Base-by-base conservation (phyloP, 2,888 invertebrate genomes). In the Oxystoma pomonae region DNA sequence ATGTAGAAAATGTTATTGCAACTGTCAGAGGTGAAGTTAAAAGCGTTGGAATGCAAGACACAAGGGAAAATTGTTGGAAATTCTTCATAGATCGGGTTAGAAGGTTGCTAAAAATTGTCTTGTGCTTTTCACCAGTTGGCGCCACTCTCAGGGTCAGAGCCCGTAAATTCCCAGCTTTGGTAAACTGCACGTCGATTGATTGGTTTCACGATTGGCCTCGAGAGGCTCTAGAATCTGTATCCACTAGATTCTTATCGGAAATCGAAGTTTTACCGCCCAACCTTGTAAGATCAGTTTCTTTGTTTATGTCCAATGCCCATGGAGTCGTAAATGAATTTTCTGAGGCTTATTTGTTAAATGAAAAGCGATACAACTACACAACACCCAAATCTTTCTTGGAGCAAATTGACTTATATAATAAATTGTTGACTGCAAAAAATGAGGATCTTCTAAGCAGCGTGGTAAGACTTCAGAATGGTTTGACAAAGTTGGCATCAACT, bases 181-280 rank as follows among this genome's bases (percentile, higher is more conserved):
- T 94, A 16, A 97, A 93, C 81, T 95, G 95, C 76, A 94, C 96
- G 0, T 88, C 92, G 16, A 96, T 97, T 69, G 90, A 97, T 80
- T 97, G 97, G 96, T 97, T 97, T 81, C 96, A 97, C 77, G 94
- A 96, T 76, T 98, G 97, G 97, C 97, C 97, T 0, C 86, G 87
- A 74, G 91, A 95, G 76, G 97, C 97, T 22, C 81, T 98, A 72
- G 86, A 90, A 67, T 95, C 95, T 49, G 97, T 98, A 1, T 94
- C 96, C 12, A 84, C 84, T 69, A 83, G 91, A 65, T 97, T 97
- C 78, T 82, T 96, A 35, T 82, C 87, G 3, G 90, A 92, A 77
- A 87, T 93, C 16, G 86, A 89, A 65, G 84, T 88, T 12, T 80
- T 96, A 61, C 88, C 90, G 70, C 90, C 69, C 18, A 72, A 81